These are phyloP conservation scores for Petrophora chlorosata DNA, from an alignment of 2,888 invertebrate genomes.

Conservation along the genomic window DNA sequence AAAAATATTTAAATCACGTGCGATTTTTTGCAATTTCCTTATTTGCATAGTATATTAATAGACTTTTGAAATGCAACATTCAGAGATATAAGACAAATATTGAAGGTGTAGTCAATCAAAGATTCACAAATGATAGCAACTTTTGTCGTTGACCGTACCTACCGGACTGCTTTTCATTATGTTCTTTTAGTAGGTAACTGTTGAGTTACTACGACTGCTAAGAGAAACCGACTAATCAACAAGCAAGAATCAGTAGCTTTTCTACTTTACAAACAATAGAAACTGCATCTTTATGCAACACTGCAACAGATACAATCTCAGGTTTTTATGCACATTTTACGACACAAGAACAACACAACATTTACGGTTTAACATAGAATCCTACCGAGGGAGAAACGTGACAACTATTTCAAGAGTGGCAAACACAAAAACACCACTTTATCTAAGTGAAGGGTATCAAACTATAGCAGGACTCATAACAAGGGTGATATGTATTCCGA, in stretches of 20 bases:
- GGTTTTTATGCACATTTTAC: too few relatives aligned
- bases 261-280: constrained; percentile 35
- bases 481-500: constrained; percentile 63
- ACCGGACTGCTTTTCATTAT: too few relatives aligned
- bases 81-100: too few relatives aligned
- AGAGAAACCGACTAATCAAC: constrained; percentile 25
- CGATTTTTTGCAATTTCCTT: too few relatives aligned
- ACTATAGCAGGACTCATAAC: constrained; percentile 53
- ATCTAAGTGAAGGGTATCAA: constrained; percentile 61
- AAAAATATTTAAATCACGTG: too few relatives aligned
- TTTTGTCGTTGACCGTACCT: too few relatives aligned
- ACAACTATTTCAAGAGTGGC: constrained; percentile 54
- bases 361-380: constrained; percentile 37
- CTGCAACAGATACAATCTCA: constrained; percentile 31
- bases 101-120: too few relatives aligned
- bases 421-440: constrained; percentile 59
- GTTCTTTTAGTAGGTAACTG: not conserved
- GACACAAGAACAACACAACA: constrained; percentile 33
- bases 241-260: constrained; percentile 16
- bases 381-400: constrained; percentile 41
- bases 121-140: too few relatives aligned
- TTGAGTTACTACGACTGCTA: not conserved
- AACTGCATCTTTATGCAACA: constrained; percentile 33
- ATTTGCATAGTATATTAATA: too few relatives aligned
- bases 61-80: too few relatives aligned